A percentile compares a stretch with the other conserved stretches of the same genome.
Conservation (phyloP, 2,888 invertebrate genomes). For the Chaetogeoica ovagalla region DNA sequence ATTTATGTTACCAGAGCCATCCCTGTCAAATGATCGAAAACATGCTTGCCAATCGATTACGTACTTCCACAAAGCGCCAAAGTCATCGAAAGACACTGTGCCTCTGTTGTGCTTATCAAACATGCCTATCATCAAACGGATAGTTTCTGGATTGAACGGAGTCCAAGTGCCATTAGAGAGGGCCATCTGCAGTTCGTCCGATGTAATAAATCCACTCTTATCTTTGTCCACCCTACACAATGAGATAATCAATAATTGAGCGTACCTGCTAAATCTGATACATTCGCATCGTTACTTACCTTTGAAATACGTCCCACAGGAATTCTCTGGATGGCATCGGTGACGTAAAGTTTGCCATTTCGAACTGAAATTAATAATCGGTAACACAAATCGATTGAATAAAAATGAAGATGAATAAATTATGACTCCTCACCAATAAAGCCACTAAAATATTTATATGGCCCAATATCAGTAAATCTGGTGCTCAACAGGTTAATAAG, state of each 20-base stretch:
- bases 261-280: not conserved
- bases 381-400: no score
- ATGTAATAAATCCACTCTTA: constrained; percentile 83
- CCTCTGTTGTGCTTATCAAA: constrained; percentile 83
- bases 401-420: no score
- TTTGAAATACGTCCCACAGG: constrained; percentile 78
- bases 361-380: not conserved
- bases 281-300: constrained; percentile 62
- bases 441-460: no score
- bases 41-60: constrained; percentile 97
- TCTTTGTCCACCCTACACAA: constrained; percentile 71
- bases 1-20: constrained; percentile 86
- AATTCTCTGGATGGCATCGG: constrained; percentile 77
- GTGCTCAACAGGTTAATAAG: no score
- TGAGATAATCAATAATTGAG: not conserved
- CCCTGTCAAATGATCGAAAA: constrained; percentile 90
- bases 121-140: constrained; percentile 74
- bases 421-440: no score
- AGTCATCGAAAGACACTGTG: constrained; percentile 91
- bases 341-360: constrained; percentile 63
- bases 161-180: constrained; percentile 97
- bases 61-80: constrained; percentile 96
- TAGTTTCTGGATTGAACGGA: constrained; percentile 96
- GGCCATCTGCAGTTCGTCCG: constrained; percentile 86
- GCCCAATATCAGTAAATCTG: no score